A percentile compares a stretch with the other conserved stretches of the same genome.
Evolutionary conservation across 2,113 vertebrate species (phyloP).

Genomic region (Oxyruncus cristatus): DNA sequence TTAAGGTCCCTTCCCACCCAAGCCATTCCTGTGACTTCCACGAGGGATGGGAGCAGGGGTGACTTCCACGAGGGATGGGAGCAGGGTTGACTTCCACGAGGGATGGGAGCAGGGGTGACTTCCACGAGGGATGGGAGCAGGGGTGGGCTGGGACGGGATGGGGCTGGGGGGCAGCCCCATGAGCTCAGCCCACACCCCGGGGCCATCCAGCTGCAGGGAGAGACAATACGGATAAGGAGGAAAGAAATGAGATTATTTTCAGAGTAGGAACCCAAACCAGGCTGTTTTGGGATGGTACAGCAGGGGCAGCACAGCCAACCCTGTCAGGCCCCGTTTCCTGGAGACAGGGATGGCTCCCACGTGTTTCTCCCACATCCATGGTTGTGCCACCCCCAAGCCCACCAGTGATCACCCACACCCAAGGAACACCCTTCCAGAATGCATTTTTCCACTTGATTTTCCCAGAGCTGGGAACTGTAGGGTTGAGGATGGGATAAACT

Average conservation of each 20-base stretch:
- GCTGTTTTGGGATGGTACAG: background rate
- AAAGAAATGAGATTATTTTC: background rate
- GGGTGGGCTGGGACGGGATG: background rate
- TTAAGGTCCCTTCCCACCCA: background rate
- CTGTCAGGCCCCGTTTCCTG: background rate
- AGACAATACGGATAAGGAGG: background rate
- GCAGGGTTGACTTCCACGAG: no score
- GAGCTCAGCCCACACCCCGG: rapidly evolving
- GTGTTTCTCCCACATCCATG: background rate
- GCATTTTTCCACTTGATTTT: rapidly evolving
- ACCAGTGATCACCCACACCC: rapidly evolving
- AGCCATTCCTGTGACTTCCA: rapidly evolving
- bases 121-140: no score
- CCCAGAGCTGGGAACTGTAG: rapidly evolving
- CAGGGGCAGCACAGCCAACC: background rate
- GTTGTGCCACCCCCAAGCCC: background rate
- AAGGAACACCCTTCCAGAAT: rapidly evolving
- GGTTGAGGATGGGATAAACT: background rate
- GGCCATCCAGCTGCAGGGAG: background rate
- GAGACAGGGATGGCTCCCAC: background rate
- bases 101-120: background rate
- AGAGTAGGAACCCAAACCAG: background rate
- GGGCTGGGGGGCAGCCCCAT: background rate
- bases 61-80: background rate
- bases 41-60: background rate